A percentile compares a stretch with the other conserved stretches of the same genome.
Conservation (phyloP, 1,140 invertebrate genomes). For the Zophobas atratus region DNA sequence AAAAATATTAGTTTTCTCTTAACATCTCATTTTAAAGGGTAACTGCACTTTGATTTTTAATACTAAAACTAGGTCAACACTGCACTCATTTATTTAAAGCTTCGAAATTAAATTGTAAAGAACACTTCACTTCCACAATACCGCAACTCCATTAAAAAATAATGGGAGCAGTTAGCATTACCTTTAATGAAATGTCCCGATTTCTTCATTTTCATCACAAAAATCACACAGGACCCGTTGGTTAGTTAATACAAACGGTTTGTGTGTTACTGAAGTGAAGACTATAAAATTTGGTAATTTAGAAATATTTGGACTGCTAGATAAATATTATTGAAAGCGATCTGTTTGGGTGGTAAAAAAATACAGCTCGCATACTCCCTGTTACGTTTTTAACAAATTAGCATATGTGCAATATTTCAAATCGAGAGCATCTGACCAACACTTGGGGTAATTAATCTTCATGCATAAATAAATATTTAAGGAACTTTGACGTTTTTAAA, state of each 20-base stretch:
- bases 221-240: background rate
- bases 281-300: constrained; percentile 18
- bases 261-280: background rate
- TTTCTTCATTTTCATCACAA: background rate
- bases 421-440: background rate
- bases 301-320: constrained; percentile 16
- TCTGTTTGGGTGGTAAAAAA: constrained; percentile 15
- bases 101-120: constrained; percentile 7
- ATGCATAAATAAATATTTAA: constrained; percentile 5
- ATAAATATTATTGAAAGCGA: constrained; percentile 7
- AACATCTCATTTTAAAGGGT: background rate
- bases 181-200: background rate
- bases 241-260: background rate
- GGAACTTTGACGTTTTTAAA: background rate
- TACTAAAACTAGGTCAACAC: constrained; percentile 7
- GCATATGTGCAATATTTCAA: constrained; percentile 2
- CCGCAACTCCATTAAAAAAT: constrained; percentile 2
- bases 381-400: constrained; percentile 2
- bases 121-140: background rate
- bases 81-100: background rate
- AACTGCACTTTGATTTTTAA: constrained; percentile 3
- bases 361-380: background rate
- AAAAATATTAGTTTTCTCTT: background rate
- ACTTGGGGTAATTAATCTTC: background rate
- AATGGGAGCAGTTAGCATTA: background rate